phyloP scores from a whole-genome alignment of 2,888 invertebrate species.

The Ypsolopha sequella region DNA sequence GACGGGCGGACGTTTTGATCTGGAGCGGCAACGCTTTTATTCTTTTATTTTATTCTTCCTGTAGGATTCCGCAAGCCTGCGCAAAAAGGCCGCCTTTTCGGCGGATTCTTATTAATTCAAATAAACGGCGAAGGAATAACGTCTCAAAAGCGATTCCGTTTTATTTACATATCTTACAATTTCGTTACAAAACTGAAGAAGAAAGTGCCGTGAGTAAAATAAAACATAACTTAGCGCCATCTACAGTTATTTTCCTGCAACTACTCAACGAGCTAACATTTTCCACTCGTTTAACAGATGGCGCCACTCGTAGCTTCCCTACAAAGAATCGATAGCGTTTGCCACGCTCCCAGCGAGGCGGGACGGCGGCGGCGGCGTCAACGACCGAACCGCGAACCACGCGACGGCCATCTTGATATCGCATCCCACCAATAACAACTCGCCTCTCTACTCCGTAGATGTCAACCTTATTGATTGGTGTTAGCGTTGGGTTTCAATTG shows the following conservation, averaged over 20 bases:
- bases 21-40: too few species aligned
- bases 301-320: constrained; percentile 18
- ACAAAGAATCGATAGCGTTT: constrained; percentile 29
- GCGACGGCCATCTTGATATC: constrained; percentile 2
- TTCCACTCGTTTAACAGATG: constrained; percentile 28
- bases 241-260: constrained; percentile 15
- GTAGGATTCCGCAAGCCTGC: too few species aligned
- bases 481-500: neutral
- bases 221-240: constrained; percentile 20
- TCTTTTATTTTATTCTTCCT: too few species aligned
- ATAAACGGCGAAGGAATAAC: too few species aligned
- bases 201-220: too few species aligned
- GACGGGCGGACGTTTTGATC: too few species aligned
- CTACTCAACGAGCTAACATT: constrained; percentile 8
- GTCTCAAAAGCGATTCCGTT: too few species aligned
- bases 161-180: too few species aligned
- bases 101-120: too few species aligned
- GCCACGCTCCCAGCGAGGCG: constrained; percentile 1
- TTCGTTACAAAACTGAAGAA: too few species aligned
- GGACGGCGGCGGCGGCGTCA: constrained; percentile 30
- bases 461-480: neutral
- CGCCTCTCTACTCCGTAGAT: neutral
- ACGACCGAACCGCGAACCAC: constrained; percentile 51
- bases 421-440: neutral
- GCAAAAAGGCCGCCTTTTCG: too few species aligned